Conservation (phyloP, 2,113 vertebrate species). For the Eudyptes chrysolophus region DNA sequence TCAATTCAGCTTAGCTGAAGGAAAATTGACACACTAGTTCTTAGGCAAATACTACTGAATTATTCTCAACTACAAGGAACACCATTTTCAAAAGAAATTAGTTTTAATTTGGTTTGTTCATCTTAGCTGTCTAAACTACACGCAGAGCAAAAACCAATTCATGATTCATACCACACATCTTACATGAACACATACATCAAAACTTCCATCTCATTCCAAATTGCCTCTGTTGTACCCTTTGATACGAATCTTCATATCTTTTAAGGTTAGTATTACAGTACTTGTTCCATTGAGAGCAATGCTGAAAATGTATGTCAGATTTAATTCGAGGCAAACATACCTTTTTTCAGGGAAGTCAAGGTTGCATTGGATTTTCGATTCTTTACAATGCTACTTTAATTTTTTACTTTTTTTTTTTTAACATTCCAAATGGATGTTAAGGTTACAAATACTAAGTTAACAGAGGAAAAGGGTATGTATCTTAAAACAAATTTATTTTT, state of each 20-base stretch:
- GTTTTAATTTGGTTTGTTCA: neutral
- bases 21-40: neutral
- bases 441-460: neutral
- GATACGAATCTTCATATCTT: rapidly evolving
- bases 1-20: neutral
- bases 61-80: neutral
- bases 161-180: neutral
- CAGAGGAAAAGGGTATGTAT: neutral
- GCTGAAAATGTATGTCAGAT: neutral
- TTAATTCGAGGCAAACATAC: neutral
- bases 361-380: neutral
- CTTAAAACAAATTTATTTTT: neutral
- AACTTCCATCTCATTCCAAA: neutral
- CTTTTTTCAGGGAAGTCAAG: neutral
- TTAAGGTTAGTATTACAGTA: neutral
- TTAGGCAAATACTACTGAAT: neutral
- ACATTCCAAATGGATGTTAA: neutral
- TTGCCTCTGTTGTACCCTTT: neutral
- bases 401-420: neutral
- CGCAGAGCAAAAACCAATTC: neutral
- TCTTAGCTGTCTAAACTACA: neutral
- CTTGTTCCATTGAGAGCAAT: neutral
- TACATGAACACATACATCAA: neutral
- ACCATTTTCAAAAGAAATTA: neutral
- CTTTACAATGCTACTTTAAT: neutral